phyloP scores from a whole-genome alignment of 2,888 invertebrate genomes.

The Ophion ventricosus region DNA sequence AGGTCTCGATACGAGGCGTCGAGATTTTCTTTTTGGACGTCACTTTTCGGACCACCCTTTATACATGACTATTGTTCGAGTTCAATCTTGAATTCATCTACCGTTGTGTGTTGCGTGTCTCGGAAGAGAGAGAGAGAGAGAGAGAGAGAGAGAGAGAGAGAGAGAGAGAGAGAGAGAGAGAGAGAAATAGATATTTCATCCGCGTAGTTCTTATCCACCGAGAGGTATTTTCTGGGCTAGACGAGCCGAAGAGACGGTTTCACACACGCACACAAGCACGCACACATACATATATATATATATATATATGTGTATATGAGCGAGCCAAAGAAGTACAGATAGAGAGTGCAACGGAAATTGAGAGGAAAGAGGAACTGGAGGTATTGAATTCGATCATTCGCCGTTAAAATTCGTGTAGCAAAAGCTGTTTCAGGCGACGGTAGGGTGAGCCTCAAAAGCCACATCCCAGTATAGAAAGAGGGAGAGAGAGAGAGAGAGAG shows the following conservation, averaged over 20 bases:
- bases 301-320: background rate
- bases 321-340: constrained; percentile 8
- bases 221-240: constrained; percentile 9
- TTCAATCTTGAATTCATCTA: constrained; percentile 56
- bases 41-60: background rate
- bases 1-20: too few species aligned
- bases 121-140: constrained; percentile 25
- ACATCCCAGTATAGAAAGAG: constrained; percentile 51
- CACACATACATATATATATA: background rate
- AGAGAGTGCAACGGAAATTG: constrained; percentile 40
- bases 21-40: too few species aligned
- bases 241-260: background rate
- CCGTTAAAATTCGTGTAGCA: constrained; percentile 49
- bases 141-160: background rate
- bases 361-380: constrained; percentile 27
- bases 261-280: background rate
- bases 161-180: background rate
- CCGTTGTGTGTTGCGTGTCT: constrained; percentile 35
- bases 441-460: constrained; percentile 42
- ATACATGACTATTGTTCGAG: constrained; percentile 4
- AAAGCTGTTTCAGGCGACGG: constrained; percentile 6
- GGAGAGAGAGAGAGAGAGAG: constrained; percentile 52
- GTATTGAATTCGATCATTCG: constrained; percentile 60
- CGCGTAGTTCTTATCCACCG: constrained; percentile 52
- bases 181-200: constrained; percentile 59